Base-by-base conservation (phyloP, 2,888 invertebrate genomes). In the Apamea anceps region DNA sequence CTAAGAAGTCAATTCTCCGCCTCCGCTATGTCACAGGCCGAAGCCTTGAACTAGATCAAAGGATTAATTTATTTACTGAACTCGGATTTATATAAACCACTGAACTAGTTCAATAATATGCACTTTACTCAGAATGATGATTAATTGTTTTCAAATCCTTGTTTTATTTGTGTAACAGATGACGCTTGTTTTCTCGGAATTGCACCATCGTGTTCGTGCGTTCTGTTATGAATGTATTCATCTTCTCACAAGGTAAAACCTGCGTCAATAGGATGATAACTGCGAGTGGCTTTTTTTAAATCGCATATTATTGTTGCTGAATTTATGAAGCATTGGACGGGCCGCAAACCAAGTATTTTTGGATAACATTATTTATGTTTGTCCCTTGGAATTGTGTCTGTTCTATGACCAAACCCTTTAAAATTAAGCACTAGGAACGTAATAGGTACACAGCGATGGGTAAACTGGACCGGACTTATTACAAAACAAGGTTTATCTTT, bases 81-180 rank as follows among this genome's bases (percentile, higher is more conserved):
- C 62, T 28, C 10, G 0, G 2, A 57, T 48, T 48, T 37, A 48
- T 7, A 57, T 12, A 51, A 71, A 60, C 63, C 62, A 65, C 57
- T 60, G 54, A 28, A 79, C 74, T 63, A 60, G 60, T 70, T 78
- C 28, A 74, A 75, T 77, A 85, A 62, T 45, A 83, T 77, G 67
- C 37, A 75, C 65, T 77, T 75, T 81, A 81, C 80, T 32, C 67
- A 60, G 73, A 78, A 75, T 37, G 51, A 75, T 84, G 81, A 84
- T 71, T 75, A 75, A 82, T 78, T 85, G 81, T 78, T 88, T 82
- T 80, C 79, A 72, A 79, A 75, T 75, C 65, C 81, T 80, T 79
- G 79, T 79, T 79, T 79, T 87, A 79, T 87, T 86, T 85, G 81
- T 77, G 84, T 80, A 75, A 68, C 81, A n/a, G 67, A 73, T 87